phyloP scores from a whole-genome alignment of 2,797 vertebrate genomes.

The Fratercula arctica region DNA sequence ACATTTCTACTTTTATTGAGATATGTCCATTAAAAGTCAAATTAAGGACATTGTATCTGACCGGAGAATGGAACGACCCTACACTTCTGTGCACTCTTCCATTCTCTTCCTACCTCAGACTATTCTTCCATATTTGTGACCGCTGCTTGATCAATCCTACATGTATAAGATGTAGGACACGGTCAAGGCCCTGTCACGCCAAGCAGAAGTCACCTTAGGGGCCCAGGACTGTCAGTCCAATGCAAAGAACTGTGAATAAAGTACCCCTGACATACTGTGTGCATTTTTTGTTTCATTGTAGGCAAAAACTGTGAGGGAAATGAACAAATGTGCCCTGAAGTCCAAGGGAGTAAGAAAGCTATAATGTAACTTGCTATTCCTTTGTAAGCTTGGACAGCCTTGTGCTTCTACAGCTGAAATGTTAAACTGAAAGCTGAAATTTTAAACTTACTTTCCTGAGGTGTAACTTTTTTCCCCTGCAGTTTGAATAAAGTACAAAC shows the following conservation, averaged over 20 bases:
- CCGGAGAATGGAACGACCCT: background rate
- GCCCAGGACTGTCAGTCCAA: background rate
- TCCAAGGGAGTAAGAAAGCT: background rate
- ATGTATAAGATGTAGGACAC: background rate
- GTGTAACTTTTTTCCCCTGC: background rate
- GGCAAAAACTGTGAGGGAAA: conserved; percentile 5
- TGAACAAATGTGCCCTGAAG: conserved; percentile 8
- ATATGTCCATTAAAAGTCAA: background rate
- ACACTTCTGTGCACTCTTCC: background rate
- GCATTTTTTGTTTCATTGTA: background rate
- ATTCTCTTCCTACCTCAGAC: background rate
- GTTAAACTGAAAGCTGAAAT: background rate
- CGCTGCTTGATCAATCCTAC: background rate
- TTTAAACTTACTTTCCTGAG: background rate
- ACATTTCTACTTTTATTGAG: background rate
- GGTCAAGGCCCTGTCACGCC: background rate
- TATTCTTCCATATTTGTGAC: background rate
- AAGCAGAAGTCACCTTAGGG: background rate
- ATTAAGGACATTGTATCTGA: background rate
- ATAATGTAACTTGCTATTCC: background rate
- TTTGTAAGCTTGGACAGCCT: background rate
- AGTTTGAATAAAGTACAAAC: background rate
- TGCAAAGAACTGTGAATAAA: background rate
- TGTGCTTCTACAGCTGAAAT: background rate
- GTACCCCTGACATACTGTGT: background rate